Evolutionary conservation across 2,888 invertebrate genomes (phyloP).

Genomic region (Pteria penguin): DNA sequence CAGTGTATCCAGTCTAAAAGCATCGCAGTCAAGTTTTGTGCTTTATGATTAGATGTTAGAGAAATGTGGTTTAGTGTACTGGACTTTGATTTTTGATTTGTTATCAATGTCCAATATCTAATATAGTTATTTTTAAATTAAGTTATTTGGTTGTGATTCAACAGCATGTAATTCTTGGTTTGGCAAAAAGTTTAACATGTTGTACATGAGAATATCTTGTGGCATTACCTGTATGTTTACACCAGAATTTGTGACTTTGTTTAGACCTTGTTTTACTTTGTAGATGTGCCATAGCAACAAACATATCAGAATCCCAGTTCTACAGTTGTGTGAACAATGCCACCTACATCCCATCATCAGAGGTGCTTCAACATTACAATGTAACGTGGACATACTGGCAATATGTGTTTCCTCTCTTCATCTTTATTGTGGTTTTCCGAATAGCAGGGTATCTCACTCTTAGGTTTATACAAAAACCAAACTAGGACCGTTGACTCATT

Average conservation of each 20-base stretch:
- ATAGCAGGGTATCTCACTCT: slow-evolving; percentile 57
- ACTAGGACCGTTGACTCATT: too few species aligned
- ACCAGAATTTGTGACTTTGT: not conserved
- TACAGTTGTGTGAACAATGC: slow-evolving; percentile 44
- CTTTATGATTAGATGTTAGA: too few species aligned
- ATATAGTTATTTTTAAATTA: too few species aligned
- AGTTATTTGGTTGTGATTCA: too few species aligned
- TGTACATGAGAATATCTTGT: too few species aligned
- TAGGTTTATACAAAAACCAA: slow-evolving; percentile 57
- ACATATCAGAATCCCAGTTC: slow-evolving; percentile 53
- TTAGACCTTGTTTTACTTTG: slow-evolving; percentile 14
- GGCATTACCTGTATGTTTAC: not conserved
- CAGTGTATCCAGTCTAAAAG: too few species aligned
- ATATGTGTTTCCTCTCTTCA: slow-evolving; percentile 58
- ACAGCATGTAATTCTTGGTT: too few species aligned
- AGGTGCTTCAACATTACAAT: slow-evolving; percentile 53
- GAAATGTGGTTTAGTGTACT: too few species aligned
- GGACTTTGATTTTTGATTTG: too few species aligned
- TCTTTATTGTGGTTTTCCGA: slow-evolving; percentile 56
- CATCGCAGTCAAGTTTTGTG: too few species aligned
- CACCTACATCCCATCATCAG: slow-evolving; percentile 51
- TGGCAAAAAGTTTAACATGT: too few species aligned
- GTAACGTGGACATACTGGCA: slow-evolving; percentile 53
- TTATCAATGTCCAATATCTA: too few species aligned
- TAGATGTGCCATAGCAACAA: slow-evolving; percentile 53